Conservation (phyloP, 23 tunicate species). For the Pegea sp. region DNA sequence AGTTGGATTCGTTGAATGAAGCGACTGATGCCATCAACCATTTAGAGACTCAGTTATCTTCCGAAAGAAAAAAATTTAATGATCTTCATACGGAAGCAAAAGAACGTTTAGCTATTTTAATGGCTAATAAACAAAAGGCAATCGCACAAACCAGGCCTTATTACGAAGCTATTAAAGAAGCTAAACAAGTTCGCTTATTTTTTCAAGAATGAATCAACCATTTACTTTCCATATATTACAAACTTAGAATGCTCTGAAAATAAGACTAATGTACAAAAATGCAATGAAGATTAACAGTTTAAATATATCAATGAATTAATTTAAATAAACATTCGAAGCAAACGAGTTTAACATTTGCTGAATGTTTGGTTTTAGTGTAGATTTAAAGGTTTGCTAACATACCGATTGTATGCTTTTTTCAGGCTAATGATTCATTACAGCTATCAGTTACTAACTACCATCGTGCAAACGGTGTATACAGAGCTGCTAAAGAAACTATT, state of each 20-base stretch:
- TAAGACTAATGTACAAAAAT: not conserved
- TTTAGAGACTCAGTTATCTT: conserved; percentile 47
- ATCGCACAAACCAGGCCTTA: conserved; percentile 62
- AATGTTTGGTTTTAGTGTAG: too few relatives aligned
- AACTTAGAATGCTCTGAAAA: not conserved
- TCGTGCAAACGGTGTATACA: conserved; percentile 61
- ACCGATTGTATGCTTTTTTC: too few relatives aligned
- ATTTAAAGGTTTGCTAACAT: too few relatives aligned
- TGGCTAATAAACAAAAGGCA: conserved; percentile 33
- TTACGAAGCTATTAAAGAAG: conserved; percentile 52
- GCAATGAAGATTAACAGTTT: not conserved
- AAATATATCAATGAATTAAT: too few relatives aligned
- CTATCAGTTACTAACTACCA: conserved; percentile 69
- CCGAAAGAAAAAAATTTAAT: conserved; percentile 35
- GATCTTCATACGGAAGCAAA: conserved; percentile 31
- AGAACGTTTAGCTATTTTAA: conserved; percentile 13
- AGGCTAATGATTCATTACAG: conserved; percentile 61
- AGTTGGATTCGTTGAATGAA: conserved; percentile 56
- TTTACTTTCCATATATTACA: not conserved
- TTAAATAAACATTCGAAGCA: too few relatives aligned
- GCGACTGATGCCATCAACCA: conserved; percentile 60
- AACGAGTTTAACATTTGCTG: too few relatives aligned
- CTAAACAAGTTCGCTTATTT: conserved; percentile 24
- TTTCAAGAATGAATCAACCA: not conserved
- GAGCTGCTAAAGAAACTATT: conserved; percentile 90